phyloP scores from a whole-genome alignment of 1,140 invertebrate genomes.

The Atta texana region DNA sequence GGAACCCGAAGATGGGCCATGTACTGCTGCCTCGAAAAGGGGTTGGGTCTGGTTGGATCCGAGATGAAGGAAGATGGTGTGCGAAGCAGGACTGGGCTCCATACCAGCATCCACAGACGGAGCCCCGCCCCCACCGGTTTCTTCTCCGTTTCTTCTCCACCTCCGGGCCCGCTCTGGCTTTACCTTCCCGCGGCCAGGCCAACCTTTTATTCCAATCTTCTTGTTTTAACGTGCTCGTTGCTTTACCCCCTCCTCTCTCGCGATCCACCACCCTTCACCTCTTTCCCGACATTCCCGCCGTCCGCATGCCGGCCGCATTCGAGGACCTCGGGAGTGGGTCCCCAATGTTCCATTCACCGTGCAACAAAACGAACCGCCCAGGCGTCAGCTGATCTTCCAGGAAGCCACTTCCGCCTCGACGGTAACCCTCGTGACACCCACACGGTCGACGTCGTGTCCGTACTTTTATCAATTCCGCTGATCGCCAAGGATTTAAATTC shows the following conservation, averaged over 20 bases:
- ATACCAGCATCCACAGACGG: constrained; percentile 81
- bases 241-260: constrained; percentile 61
- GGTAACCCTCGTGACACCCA: constrained; percentile 62
- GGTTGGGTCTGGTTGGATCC: constrained; percentile 84
- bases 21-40: constrained; percentile 72
- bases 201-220: constrained; percentile 79
- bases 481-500: constrained; percentile 67
- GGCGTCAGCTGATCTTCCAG: constrained; percentile 74
- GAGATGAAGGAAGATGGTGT: constrained; percentile 83
- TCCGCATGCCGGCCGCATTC: constrained; percentile 52
- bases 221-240: constrained; percentile 74
- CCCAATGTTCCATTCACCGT: constrained; percentile 72
- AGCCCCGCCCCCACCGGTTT: constrained; percentile 82
- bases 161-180: constrained; percentile 68
- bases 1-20: constrained; percentile 79
- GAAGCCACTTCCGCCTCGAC: constrained; percentile 67
- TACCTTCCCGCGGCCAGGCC: constrained; percentile 71
- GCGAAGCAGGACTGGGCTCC: constrained; percentile 80
- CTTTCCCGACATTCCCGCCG: constrained; percentile 44
- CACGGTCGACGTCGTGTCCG: constrained; percentile 8
- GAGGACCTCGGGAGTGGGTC: constrained; percentile 31
- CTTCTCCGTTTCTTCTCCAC: constrained; percentile 81
- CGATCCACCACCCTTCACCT: constrained; percentile 53
- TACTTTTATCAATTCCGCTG: constrained; percentile 59
- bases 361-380: constrained; percentile 70